These are phyloP conservation scores for Smutsia temminckii DNA, from an alignment of 2,797 vertebrate species.

Conservation along the genomic window DNA sequence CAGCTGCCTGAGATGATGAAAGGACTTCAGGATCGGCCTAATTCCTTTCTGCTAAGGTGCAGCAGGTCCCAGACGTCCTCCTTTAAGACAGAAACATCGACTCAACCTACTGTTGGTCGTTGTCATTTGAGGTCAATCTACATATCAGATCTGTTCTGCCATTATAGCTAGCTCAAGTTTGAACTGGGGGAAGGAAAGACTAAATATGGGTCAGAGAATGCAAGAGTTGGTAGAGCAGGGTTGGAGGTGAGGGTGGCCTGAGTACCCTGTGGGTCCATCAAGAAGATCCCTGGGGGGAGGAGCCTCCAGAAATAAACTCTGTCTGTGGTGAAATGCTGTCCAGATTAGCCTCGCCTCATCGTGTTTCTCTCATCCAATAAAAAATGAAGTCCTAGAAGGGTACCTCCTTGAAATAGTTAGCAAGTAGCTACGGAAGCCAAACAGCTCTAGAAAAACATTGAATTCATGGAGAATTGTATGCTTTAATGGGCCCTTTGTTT, in stretches of 20 bases:
- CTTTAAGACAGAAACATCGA: conserved; percentile 33
- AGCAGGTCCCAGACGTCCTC: not conserved
- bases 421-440: not conserved
- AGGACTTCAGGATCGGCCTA: conserved; percentile 49
- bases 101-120: not conserved
- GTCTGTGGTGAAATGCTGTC: not conserved
- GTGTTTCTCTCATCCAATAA: conserved; percentile 17
- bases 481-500: not conserved
- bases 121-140: not conserved
- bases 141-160: not conserved
- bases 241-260: not conserved
- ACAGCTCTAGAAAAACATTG: not conserved
- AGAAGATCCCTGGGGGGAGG: not conserved
- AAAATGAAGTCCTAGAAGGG: conserved; percentile 14
- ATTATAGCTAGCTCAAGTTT: not conserved
- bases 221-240: too few relatives aligned
- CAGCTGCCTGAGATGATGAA: not conserved
- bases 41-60: not conserved
- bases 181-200: not conserved
- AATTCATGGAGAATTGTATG: not conserved
- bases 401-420: not conserved
- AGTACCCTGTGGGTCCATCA: not conserved
- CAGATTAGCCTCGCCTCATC: not conserved
- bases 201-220: not conserved
- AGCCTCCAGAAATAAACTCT: not conserved